Conservation (phyloP, 2,113 vertebrate species). For the Ovis canadensis region DNA sequence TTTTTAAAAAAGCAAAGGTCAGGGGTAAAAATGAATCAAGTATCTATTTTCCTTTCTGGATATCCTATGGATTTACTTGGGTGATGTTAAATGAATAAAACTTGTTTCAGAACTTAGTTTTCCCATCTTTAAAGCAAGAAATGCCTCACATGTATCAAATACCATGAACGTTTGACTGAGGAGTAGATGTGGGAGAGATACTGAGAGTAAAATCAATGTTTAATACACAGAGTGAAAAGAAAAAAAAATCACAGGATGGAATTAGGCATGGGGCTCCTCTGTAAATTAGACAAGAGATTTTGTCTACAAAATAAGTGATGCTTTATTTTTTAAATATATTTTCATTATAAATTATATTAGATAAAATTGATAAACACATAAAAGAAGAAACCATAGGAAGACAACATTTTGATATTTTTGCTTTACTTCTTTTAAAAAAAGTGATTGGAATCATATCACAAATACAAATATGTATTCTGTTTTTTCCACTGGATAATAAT, state of each 20-base stretch:
- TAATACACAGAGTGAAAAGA: neutral
- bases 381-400: neutral
- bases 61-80: neutral
- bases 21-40: neutral
- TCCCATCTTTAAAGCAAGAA: neutral
- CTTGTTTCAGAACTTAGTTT: neutral
- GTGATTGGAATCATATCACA: neutral
- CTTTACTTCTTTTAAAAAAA: neutral
- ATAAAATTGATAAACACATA: neutral
- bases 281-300: neutral
- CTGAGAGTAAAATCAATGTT: neutral
- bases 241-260: neutral
- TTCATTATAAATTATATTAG: constrained; percentile 12
- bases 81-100: neutral
- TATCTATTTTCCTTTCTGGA: neutral
- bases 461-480: neutral
- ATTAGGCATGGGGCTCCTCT: neutral
- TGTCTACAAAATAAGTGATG: neutral
- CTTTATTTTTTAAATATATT: neutral
- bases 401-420: neutral
- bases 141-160: neutral
- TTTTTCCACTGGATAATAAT: constrained; percentile 12
- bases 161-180: neutral
- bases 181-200: neutral
- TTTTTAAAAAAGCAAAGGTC: neutral